Conservation (phyloP, 2,888 invertebrate species). For the Cataglyphis rosenhaueri region DNA sequence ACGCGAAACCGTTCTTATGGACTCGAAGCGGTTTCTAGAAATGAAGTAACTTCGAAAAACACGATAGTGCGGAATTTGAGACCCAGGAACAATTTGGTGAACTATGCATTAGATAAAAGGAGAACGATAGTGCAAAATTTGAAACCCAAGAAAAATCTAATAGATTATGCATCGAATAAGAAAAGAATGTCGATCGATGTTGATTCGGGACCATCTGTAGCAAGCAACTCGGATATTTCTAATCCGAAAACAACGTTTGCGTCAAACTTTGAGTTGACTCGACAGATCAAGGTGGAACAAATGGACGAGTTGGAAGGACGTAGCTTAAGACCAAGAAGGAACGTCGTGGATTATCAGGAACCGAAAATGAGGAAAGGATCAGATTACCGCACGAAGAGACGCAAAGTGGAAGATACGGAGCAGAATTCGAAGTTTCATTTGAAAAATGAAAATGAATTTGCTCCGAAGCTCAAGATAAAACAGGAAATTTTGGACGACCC, state of each 20-base stretch:
- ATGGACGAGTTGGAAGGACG: conserved; percentile 59
- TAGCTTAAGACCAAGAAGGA: conserved; percentile 75
- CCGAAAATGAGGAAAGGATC: conserved; percentile 55
- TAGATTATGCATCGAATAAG: conserved; percentile 68
- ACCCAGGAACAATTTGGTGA: conserved; percentile 75
- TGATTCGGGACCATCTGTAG: not conserved
- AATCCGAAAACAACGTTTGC: conserved; percentile 32
- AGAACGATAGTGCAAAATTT: conserved; percentile 61
- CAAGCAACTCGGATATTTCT: not conserved
- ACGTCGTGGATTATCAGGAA: conserved; percentile 67
- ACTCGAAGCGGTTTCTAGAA: not conserved
- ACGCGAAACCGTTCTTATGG: conserved; percentile 2
- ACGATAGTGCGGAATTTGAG: conserved; percentile 69
- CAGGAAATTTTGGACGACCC: conserved; percentile 51
- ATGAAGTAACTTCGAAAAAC: not conserved
- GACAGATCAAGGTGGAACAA: conserved; percentile 74
- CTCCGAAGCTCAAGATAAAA: conserved; percentile 44
- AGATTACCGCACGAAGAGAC: not conserved
- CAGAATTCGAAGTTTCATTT: conserved; percentile 2
- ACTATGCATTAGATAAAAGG: conserved; percentile 67
- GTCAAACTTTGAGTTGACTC: not conserved
- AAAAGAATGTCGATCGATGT: conserved; percentile 35
- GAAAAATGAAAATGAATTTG: not conserved
- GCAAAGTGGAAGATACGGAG: conserved; percentile 30
- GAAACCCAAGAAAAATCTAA: conserved; percentile 76